Conservation (phyloP, 2,888 invertebrate species). For the Mystacides longicornis region DNA sequence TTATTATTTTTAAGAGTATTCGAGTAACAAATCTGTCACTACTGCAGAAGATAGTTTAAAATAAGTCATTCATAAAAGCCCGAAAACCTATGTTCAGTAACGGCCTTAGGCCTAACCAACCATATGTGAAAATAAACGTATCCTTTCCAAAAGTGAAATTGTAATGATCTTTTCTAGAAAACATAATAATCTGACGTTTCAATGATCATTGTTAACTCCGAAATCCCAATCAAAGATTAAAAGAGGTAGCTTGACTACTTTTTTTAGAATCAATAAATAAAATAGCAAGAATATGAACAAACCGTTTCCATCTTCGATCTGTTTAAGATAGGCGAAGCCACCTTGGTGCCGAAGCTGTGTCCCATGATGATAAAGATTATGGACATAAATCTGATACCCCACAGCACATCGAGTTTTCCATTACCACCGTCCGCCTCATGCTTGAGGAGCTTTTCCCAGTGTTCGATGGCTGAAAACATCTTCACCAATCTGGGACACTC, state of each 20-base stretch:
- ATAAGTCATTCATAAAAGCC: too few relatives aligned
- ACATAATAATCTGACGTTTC: too few relatives aligned
- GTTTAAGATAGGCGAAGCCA: slow-evolving; percentile 49
- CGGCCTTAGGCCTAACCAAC: too few relatives aligned
- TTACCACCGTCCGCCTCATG: slow-evolving; percentile 33
- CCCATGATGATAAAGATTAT: slow-evolving; percentile 50
- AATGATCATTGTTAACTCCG: neutral
- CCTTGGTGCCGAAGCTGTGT: slow-evolving; percentile 49
- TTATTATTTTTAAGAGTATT: too few relatives aligned
- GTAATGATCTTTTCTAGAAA: too few relatives aligned
- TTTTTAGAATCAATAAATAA: neutral
- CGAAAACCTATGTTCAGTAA: too few relatives aligned
- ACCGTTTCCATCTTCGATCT: slow-evolving; percentile 49
- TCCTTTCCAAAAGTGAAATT: too few relatives aligned
- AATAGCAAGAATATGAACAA: slow-evolving; percentile 1
- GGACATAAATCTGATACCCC: slow-evolving; percentile 50
- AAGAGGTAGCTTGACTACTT: neutral
- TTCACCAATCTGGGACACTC: slow-evolving; percentile 27
- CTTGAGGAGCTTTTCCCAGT: slow-evolving; percentile 33
- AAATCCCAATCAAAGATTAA: neutral
- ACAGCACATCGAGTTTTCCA: slow-evolving; percentile 46
- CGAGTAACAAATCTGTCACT: too few relatives aligned
- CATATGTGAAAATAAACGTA: too few relatives aligned
- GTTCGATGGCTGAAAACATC: slow-evolving; percentile 15
- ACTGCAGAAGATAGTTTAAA: too few relatives aligned